These are phyloP conservation scores for Rissa tridactyla DNA, from an alignment of 2,113 vertebrate species.

Conservation along the genomic window DNA sequence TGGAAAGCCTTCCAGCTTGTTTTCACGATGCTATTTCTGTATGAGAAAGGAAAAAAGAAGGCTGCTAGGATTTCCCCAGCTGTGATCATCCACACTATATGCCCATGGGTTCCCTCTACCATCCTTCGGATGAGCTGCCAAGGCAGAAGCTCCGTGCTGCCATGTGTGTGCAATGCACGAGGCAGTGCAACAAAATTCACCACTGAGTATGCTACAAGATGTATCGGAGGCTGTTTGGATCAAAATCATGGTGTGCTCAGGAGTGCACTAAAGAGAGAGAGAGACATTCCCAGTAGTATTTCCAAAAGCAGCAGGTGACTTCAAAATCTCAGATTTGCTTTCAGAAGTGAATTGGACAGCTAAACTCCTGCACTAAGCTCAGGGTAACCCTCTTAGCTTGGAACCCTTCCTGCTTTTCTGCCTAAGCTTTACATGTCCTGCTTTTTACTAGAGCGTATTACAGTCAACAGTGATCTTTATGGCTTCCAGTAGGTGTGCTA, in stretches of 20 bases:
- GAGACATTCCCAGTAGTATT: not conserved
- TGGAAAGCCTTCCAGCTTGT: not conserved
- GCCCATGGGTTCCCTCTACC: not conserved
- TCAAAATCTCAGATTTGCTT: not conserved
- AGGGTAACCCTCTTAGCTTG: not conserved
- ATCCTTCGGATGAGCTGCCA: not conserved
- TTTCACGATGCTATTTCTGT: not conserved
- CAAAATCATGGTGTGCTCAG: not conserved
- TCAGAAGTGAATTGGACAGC: not conserved
- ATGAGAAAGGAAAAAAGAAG: not conserved
- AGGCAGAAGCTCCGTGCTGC: not conserved
- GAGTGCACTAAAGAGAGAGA: not conserved
- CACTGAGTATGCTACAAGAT: not conserved
- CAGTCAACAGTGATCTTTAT: not conserved
- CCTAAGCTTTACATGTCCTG: not conserved
- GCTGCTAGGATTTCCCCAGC: not conserved
- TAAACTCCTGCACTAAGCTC: not conserved
- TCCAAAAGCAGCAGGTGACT: not conserved
- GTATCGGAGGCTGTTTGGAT: not conserved
- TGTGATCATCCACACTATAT: not conserved
- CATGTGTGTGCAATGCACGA: not conserved
- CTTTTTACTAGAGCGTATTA: not conserved
- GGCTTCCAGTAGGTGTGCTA: not conserved
- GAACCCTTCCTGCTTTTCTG: not conserved
- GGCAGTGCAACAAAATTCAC: not conserved